Base-by-base conservation (phyloP, 2,113 vertebrate species). In the Alethe diademata region DNA sequence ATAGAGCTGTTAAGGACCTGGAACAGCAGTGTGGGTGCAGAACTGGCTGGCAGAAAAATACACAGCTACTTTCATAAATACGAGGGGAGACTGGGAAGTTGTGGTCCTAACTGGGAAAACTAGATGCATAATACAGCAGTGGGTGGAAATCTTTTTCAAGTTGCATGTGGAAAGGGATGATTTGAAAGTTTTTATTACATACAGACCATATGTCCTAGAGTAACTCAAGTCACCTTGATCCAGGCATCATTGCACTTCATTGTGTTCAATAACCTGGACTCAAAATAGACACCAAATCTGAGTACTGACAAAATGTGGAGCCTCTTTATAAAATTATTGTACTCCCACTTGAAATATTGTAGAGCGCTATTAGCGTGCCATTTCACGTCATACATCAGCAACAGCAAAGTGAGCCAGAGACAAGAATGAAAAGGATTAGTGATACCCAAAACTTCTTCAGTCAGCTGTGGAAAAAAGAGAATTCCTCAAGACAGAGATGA, bases 151-250 rank as follows among this genome's bases (percentile, higher is more conserved):
- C 6, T 13, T 81, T 70, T 56, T 36, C 0, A 5, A 64, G 35
- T 42, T 58, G 8, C 33, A 23, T 7, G 1, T 75, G 36, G 40
- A 75, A 87, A 72, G 28, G 17, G 22, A 35, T 35, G 6, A 20
- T 64, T 72, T 71, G 9, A 61, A 90, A 85, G 17, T 35, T 78
- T 81, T 75, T 15, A 4, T 70, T 4, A 1, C 13, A 16, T 29
- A 58, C 0, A 1, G 47, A 67, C 53, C 0, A 0, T 28, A 42
- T 29, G 13, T 87, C 51, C 78, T 28, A 53, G 31, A 35, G n/a
- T 53, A 69, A 61, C 38, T 89, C 23, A 43, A 60, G 42, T 58
- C 16, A 26, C 36, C 42, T 80, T 45, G 25, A 74, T 56, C 26
- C n/a, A 60, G 51, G 19, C 19, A 36, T 24, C 26, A 15, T 45